phyloP scores from a whole-genome alignment of 2,888 invertebrate species.

The Metalampra italica region DNA sequence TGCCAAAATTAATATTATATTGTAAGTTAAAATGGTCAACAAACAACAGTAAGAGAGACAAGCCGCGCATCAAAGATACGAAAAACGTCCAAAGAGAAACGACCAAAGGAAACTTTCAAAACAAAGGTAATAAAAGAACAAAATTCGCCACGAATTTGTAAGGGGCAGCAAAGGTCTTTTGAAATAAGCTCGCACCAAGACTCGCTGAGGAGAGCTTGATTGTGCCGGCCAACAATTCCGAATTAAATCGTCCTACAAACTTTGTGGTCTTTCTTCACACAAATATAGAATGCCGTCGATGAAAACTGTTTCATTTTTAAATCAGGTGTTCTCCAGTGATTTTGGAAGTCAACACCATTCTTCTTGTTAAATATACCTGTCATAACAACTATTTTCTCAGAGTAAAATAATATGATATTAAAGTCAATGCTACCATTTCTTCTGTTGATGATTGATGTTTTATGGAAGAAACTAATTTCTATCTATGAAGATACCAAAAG shows the following conservation, averaged over 20 bases:
- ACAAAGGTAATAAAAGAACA: slow-evolving; percentile 63
- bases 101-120: slow-evolving; percentile 48
- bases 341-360: too few relatives aligned
- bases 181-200: slow-evolving; percentile 50
- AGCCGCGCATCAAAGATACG: slow-evolving; percentile 49
- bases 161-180: slow-evolving; percentile 49
- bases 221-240: slow-evolving; percentile 39
- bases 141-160: slow-evolving; percentile 57
- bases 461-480: too few relatives aligned
- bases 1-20: slow-evolving; percentile 23
- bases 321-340: too few relatives aligned
- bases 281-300: neutral
- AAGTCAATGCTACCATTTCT: too few relatives aligned
- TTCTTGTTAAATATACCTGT: neutral
- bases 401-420: too few relatives aligned
- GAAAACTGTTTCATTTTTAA: too few relatives aligned
- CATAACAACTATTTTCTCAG: neutral
- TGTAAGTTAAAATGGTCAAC: slow-evolving; percentile 16
- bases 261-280: slow-evolving; percentile 17
- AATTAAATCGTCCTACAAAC: slow-evolving; percentile 28
- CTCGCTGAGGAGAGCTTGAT: slow-evolving; percentile 34
- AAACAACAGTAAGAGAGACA: slow-evolving; percentile 21
- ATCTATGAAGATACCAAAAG: too few relatives aligned
- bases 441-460: too few relatives aligned
- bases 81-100: slow-evolving; percentile 37